Conservation (phyloP, 2,888 invertebrate species). For the Allacma fusca region DNA sequence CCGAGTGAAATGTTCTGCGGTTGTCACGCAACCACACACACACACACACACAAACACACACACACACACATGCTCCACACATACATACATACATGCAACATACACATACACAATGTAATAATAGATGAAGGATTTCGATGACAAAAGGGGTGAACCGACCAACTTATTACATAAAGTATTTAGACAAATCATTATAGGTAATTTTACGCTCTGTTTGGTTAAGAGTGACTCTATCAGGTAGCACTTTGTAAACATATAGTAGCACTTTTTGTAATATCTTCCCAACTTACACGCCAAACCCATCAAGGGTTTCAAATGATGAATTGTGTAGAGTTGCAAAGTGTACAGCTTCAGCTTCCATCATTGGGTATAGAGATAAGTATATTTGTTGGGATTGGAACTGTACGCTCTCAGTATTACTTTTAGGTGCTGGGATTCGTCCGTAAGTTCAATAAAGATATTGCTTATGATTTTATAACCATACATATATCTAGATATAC, state of each 20-base stretch:
- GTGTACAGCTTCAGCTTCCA: too few species aligned
- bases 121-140: constrained; percentile 31
- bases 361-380: too few species aligned
- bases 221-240: constrained; percentile 45
- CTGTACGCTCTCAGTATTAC: too few species aligned
- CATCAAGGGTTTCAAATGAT: too few species aligned
- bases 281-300: too few species aligned
- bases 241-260: background rate
- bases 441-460: too few species aligned
- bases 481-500: too few species aligned
- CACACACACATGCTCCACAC: background rate
- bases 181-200: constrained; percentile 43
- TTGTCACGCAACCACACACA: constrained; percentile 36
- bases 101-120: constrained; percentile 11
- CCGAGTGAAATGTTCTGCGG: constrained; percentile 16
- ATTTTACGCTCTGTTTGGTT: constrained; percentile 48
- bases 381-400: too few species aligned
- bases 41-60: background rate
- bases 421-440: too few species aligned
- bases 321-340: too few species aligned
- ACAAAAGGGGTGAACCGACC: constrained; percentile 37
- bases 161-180: constrained; percentile 26
- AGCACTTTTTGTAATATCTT: too few species aligned
- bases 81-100: background rate
- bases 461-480: too few species aligned